phyloP scores from a whole-genome alignment of 2,113 vertebrate genomes.

The Eupsittula cactorum region DNA sequence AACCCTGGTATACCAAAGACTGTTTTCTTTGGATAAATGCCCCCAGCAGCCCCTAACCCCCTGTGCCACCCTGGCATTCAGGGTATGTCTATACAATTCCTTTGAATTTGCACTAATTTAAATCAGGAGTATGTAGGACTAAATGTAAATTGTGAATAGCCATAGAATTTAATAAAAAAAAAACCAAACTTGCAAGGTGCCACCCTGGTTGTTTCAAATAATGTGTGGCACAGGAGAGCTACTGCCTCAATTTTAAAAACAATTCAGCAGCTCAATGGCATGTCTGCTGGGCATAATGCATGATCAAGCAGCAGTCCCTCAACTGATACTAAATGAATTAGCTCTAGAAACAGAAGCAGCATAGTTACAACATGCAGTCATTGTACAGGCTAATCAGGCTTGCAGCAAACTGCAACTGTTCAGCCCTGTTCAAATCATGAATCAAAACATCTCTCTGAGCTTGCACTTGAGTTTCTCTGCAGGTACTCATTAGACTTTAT shows the following conservation, averaged over 20 bases:
- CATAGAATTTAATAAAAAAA: background rate
- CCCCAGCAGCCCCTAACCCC: background rate
- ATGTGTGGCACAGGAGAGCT: background rate
- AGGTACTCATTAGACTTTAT: background rate
- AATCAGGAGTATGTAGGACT: background rate
- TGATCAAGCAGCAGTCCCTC: background rate
- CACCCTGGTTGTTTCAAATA: background rate
- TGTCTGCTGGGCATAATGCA: background rate
- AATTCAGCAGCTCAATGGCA: background rate
- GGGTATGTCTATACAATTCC: background rate
- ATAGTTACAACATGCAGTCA: background rate
- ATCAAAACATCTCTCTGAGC: background rate
- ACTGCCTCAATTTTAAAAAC: background rate
- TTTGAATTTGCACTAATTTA: background rate
- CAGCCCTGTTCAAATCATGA: background rate
- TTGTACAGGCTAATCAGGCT: background rate
- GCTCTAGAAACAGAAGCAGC: background rate
- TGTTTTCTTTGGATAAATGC: background rate
- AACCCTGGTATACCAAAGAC: background rate
- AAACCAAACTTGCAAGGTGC: background rate
- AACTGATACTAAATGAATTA: background rate
- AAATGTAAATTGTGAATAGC: background rate
- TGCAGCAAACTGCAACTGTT: background rate
- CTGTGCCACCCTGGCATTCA: background rate
- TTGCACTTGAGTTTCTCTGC: background rate